A percentile compares a stretch with the other conserved stretches of the same genome.
These are phyloP conservation scores for Arctia plantaginis DNA, from an alignment of 2,888 invertebrate species.

Conservation along the genomic window DNA sequence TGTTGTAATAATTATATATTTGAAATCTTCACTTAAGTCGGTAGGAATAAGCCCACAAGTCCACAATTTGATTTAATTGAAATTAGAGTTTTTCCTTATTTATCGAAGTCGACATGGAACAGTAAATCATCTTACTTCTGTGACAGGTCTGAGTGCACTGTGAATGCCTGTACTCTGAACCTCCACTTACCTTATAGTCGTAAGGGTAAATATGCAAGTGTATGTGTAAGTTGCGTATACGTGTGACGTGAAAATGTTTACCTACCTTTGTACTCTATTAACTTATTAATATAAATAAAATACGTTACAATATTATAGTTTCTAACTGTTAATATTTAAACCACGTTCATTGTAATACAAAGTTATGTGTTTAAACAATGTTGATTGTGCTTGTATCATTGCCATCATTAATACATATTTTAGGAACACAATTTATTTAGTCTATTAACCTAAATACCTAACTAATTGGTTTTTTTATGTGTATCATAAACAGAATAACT, in stretches of 20 bases:
- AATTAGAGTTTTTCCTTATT: background rate
- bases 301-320: background rate
- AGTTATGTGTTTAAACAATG: conserved; percentile 26
- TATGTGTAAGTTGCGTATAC: background rate
- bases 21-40: background rate
- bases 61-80: background rate
- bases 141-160: background rate
- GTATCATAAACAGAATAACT: background rate
- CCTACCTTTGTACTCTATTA: background rate
- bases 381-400: conserved; percentile 45
- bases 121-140: background rate
- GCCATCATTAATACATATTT: conserved; percentile 43
- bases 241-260: background rate
- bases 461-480: conserved; percentile 12
- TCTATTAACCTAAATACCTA: conserved; percentile 25
- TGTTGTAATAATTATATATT: background rate
- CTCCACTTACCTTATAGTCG: background rate
- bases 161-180: background rate
- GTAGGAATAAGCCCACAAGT: background rate
- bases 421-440: conserved; percentile 33
- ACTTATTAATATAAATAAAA: background rate
- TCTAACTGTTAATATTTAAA: background rate
- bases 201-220: background rate
- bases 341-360: conserved; percentile 4
- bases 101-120: background rate